Conservation (phyloP, 2,113 vertebrate species). For the Probosciger aterrimus region DNA sequence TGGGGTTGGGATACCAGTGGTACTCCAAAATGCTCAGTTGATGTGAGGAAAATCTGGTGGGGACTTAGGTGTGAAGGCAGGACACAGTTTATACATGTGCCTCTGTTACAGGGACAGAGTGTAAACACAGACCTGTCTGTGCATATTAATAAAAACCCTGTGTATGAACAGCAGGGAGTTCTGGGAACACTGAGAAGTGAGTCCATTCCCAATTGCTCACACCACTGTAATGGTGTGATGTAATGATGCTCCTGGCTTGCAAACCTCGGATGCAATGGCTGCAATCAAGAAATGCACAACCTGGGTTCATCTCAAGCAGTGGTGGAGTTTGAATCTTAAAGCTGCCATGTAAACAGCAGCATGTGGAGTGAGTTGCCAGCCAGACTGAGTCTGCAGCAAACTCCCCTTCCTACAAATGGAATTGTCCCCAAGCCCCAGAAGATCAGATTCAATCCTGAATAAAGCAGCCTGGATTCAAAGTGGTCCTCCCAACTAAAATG, state of each 20-base stretch:
- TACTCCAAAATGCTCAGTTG: not conserved
- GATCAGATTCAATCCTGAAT: not conserved
- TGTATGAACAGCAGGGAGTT: not conserved
- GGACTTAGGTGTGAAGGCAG: not conserved
- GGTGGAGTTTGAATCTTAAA: not conserved
- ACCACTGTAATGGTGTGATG: not conserved
- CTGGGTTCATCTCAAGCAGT: not conserved
- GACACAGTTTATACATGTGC: not conserved
- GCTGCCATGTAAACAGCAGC: not conserved
- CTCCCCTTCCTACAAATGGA: not conserved
- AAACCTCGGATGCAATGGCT: not conserved
- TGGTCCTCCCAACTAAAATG: not conserved
- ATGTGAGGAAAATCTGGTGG: not conserved
- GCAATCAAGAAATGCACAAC: not conserved
- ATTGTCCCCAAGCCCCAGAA: not conserved
- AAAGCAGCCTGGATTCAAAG: not conserved
- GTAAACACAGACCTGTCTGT: not conserved
- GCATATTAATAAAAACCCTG: not conserved
- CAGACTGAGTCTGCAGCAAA: not conserved
- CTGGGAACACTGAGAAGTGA: not conserved
- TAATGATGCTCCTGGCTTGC: not conserved
- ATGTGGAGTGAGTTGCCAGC: fast-evolving
- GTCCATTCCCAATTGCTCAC: not conserved
- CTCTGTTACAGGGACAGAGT: not conserved
- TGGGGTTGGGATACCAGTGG: not conserved